phyloP scores from a whole-genome alignment of 2,797 vertebrate genomes.

The Peromyscus eremicus region DNA sequence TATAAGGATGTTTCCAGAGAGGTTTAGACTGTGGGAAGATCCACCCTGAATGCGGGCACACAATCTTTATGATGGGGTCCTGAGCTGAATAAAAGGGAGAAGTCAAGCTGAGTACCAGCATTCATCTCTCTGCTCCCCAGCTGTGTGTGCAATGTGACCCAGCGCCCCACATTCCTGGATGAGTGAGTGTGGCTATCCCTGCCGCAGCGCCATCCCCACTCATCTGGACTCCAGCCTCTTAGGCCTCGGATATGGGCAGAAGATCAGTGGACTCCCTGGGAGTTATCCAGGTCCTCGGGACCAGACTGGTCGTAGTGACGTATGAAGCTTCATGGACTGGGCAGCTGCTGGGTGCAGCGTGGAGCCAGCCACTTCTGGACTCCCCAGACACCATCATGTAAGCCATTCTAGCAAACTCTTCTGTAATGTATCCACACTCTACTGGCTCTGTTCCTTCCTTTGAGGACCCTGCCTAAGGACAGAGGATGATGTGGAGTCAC shows the following conservation, averaged over 20 bases:
- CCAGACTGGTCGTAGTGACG: background rate
- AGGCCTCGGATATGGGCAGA: background rate
- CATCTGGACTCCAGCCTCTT: background rate
- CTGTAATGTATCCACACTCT: background rate
- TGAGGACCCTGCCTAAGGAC: background rate
- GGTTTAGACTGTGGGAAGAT: too few species aligned
- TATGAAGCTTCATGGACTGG: background rate
- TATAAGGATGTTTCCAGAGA: background rate
- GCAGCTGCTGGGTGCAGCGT: background rate
- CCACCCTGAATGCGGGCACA: too few species aligned
- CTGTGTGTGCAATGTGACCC: background rate
- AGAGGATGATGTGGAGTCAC: too few species aligned
- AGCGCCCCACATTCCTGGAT: background rate
- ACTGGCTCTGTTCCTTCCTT: background rate
- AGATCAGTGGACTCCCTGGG: background rate
- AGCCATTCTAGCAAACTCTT: background rate
- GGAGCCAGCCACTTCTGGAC: background rate
- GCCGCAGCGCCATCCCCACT: background rate
- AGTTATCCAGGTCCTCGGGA: background rate
- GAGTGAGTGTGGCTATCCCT: background rate
- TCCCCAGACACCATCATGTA: too few species aligned
- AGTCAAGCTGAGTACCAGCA: background rate
- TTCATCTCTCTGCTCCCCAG: background rate
- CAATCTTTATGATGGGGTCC: background rate
- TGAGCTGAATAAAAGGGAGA: too few species aligned